phyloP scores from a whole-genome alignment of 2,797 vertebrate species.

The Brotogeris chrysoptera region DNA sequence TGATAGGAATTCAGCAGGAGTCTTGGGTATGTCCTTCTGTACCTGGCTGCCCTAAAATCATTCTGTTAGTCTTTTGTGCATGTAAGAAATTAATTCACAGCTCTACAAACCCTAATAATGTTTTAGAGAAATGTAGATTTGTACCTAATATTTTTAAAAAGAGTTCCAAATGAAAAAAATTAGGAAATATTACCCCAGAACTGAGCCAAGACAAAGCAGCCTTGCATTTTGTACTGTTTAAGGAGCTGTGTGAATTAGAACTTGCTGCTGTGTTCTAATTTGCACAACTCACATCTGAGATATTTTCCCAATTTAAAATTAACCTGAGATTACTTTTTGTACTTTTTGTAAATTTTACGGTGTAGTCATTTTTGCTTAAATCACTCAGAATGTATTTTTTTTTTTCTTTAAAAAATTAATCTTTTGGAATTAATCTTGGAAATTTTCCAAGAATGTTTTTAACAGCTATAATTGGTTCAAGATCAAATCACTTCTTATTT shows the following conservation, averaged over 20 bases:
- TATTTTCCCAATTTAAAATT: not conserved
- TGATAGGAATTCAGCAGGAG: not conserved
- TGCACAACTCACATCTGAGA: not conserved
- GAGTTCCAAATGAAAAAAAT: not conserved
- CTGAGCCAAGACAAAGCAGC: not conserved
- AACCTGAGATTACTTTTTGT: not conserved
- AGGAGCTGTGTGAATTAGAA: not conserved
- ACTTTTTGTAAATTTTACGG: not conserved
- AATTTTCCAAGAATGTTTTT: not conserved
- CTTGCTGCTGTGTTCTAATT: not conserved
- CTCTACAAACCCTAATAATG: not conserved
- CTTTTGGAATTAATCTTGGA: not conserved
- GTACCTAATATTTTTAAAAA: not conserved
- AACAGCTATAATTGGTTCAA: not conserved
- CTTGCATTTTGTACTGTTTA: not conserved
- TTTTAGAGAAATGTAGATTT: not conserved
- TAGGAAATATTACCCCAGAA: not conserved
- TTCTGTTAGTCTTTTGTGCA: not conserved
- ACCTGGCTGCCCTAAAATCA: not conserved
- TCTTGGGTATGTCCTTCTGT: not conserved
- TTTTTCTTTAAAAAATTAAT: not conserved
- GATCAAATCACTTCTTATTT: constrained; percentile 38
- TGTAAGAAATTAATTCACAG: not conserved
- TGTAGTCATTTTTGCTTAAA: not conserved
- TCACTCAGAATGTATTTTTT: not conserved